These are phyloP conservation scores for Campopleginae sp. DNA, from an alignment of 2,888 invertebrate genomes.

Conservation along the genomic window DNA sequence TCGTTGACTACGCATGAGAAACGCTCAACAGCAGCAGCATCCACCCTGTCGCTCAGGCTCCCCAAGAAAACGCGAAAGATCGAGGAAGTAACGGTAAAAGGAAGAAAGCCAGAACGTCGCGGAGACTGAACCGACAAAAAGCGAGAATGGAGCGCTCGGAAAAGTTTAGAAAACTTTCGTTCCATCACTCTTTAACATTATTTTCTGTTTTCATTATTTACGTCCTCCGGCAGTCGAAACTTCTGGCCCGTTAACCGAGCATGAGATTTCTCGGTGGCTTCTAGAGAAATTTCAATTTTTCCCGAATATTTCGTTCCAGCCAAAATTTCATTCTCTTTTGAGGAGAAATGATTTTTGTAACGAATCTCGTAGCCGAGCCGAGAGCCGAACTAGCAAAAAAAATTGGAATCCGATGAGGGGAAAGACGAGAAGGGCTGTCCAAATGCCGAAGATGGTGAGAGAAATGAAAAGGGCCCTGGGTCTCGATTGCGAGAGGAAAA, in stretches of 20 bases:
- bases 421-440: conserved; percentile 57
- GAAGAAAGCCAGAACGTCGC: conserved; percentile 25
- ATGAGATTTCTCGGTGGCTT: not conserved
- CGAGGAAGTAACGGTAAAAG: not conserved
- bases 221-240: not conserved
- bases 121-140: conserved; percentile 37
- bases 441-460: conserved; percentile 55
- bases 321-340: not conserved
- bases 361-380: not conserved
- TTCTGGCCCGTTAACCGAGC: not conserved
- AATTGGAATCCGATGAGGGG: conserved; percentile 67
- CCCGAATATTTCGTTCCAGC: not conserved
- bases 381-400: not conserved
- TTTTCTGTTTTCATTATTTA: conserved; percentile 22
- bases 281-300: not conserved
- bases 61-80: conserved; percentile 68
- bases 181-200: conserved; percentile 17
- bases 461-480: conserved; percentile 72
- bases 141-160: conserved; percentile 70
- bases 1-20: conserved; percentile 64
- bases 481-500: conserved; percentile 65
- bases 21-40: conserved; percentile 5
- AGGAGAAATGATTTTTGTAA: not conserved
- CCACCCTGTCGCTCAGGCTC: conserved; percentile 11
- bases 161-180: conserved; percentile 68